Percentiles rank a stretch among this genome's conserved stretches.
phyloP scores from a whole-genome alignment of 1,140 invertebrate genomes.

The Tenebrio molitor region DNA sequence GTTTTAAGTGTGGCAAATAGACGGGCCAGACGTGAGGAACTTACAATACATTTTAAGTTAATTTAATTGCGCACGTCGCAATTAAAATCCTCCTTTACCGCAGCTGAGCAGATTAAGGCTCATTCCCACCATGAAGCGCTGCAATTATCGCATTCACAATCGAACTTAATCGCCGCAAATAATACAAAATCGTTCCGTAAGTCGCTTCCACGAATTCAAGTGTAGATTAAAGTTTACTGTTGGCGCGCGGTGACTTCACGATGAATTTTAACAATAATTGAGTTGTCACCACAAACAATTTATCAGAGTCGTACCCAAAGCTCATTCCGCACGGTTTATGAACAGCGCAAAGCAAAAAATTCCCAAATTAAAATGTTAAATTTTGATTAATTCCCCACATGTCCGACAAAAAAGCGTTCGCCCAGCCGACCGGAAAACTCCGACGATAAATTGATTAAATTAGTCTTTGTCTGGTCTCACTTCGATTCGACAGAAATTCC shows the following conservation, averaged over 20 bases:
- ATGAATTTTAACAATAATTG: slow-evolving; percentile 27
- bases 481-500: neutral
- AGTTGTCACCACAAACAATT: slow-evolving; percentile 34
- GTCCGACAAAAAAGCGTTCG: slow-evolving; percentile 7
- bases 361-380: slow-evolving; percentile 17
- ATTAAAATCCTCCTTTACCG: slow-evolving; percentile 9
- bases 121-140: neutral
- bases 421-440: neutral
- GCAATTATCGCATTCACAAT: slow-evolving; percentile 13
- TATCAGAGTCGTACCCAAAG: slow-evolving; percentile 9
- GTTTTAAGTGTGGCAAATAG: too few species aligned
- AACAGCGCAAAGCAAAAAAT: neutral
- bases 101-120: neutral
- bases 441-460: slow-evolving; percentile 5
- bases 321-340: neutral
- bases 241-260: neutral
- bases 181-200: slow-evolving; percentile 1
- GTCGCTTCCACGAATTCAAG: slow-evolving; percentile 4
- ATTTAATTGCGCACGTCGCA: neutral
- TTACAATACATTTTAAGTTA: neutral
- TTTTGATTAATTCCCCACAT: slow-evolving; percentile 14
- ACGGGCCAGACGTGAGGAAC: neutral
- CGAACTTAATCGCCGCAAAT: slow-evolving; percentile 18
- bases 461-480: neutral
- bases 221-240: slow-evolving; percentile 17